phyloP scores from a whole-genome alignment of 2,888 invertebrate genomes.

The Melikaiella ostensackeni region DNA sequence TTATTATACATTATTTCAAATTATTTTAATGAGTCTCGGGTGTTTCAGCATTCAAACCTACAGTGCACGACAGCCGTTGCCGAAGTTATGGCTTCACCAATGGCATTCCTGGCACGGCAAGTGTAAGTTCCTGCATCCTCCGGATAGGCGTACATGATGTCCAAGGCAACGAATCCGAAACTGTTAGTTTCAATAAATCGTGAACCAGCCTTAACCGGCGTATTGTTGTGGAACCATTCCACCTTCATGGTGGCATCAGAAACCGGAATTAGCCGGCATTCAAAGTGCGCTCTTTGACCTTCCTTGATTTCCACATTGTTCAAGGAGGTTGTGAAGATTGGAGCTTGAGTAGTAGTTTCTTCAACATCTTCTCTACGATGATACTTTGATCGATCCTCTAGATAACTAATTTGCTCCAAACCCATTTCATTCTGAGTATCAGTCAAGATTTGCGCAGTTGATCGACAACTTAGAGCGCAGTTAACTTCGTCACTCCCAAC shows the following conservation, averaged over 20 bases:
- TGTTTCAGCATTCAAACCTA: conserved; percentile 69
- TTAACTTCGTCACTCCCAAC: conserved; percentile 93
- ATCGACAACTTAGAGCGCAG: conserved; percentile 85
- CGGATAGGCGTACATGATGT: conserved; percentile 96
- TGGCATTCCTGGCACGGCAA: conserved; percentile 92
- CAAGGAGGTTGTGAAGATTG: conserved; percentile 94
- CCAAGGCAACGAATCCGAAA: conserved; percentile 98
- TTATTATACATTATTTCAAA: conserved; percentile 30
- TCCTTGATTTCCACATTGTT: conserved; percentile 96
- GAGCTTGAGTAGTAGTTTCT: conserved; percentile 92
- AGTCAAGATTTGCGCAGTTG: conserved; percentile 89
- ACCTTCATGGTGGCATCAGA: conserved; percentile 96
- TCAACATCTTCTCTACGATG: conserved; percentile 87
- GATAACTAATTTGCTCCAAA: conserved; percentile 91
- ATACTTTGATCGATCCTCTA: conserved; percentile 91
- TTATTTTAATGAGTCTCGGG: conserved; percentile 28
- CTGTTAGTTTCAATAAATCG: conserved; percentile 97
- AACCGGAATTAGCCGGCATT: conserved; percentile 95
- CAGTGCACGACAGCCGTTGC: conserved; percentile 91
- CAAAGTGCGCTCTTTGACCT: conserved; percentile 96
- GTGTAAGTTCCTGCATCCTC: conserved; percentile 98
- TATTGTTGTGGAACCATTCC: conserved; percentile 96
- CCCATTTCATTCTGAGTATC: conserved; percentile 93
- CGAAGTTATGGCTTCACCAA: conserved; percentile 95
- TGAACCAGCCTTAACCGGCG: conserved; percentile 93